These are phyloP conservation scores for Lophura swinhoii DNA, from an alignment of 2,797 vertebrate genomes.

Conservation along the genomic window DNA sequence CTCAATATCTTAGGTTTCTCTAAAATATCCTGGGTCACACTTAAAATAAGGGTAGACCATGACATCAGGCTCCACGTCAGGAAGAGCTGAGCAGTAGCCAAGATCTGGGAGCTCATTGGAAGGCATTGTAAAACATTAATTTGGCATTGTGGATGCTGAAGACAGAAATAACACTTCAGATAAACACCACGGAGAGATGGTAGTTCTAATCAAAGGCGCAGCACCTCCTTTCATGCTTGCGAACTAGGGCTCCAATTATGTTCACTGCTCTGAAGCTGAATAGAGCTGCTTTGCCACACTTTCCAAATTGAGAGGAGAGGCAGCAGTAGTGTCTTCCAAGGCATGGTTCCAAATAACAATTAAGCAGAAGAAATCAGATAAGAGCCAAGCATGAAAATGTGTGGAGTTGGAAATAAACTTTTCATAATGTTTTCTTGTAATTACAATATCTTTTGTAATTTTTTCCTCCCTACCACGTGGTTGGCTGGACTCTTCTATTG, in stretches of 20 bases:
- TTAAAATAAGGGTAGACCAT: conserved; percentile 51
- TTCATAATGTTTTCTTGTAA: conserved; percentile 61
- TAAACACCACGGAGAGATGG: conserved; percentile 68
- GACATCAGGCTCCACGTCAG: conserved; percentile 60
- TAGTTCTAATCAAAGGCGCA: conserved; percentile 71
- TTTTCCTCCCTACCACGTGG: not conserved
- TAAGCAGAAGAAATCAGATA: conserved; percentile 67
- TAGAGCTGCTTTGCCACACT: conserved; percentile 66
- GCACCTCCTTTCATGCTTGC: conserved; percentile 67
- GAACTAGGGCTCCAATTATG: conserved; percentile 69
- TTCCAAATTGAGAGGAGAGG: conserved; percentile 63
- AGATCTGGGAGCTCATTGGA: conserved; percentile 65
- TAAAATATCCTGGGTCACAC: not conserved
- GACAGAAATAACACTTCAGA: conserved; percentile 74
- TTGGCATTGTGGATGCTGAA: conserved; percentile 66
- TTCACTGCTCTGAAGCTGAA: conserved; percentile 74
- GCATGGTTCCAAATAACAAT: conserved; percentile 69
- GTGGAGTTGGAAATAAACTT: conserved; percentile 60
- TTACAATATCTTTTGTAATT: conserved; percentile 47
- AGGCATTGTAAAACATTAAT: conserved; percentile 69
- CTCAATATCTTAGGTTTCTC: not conserved
- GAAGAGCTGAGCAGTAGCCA: conserved; percentile 39
- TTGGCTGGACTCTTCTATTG: conserved; percentile 9
- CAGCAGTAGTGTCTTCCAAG: conserved; percentile 55
- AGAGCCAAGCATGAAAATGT: conserved; percentile 64